A percentile compares a stretch with the other conserved stretches of the same genome.
Conservation (phyloP, 2,888 invertebrate genomes). For the Campaea margaritaria region DNA sequence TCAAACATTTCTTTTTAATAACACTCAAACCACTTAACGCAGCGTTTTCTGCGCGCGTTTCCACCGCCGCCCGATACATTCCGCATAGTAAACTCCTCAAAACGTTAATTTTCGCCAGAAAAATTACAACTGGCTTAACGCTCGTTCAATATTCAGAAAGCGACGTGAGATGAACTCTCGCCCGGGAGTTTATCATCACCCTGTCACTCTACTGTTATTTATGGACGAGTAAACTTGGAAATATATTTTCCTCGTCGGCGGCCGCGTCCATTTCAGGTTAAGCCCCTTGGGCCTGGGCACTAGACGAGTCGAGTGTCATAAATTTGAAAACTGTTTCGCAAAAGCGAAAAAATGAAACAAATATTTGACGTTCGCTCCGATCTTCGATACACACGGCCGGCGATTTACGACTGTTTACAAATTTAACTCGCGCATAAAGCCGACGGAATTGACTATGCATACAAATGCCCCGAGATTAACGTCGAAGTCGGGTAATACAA, state of each 20-base stretch:
- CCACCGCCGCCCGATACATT: too few relatives aligned
- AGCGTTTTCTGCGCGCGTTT: too few relatives aligned
- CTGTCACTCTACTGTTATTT: slow-evolving; percentile 84
- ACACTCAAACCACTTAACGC: too few relatives aligned
- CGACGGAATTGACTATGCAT: slow-evolving; percentile 43
- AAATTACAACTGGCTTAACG: slow-evolving; percentile 63
- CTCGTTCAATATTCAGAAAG: slow-evolving; percentile 78
- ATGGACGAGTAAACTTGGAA: slow-evolving; percentile 84
- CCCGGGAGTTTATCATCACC: slow-evolving; percentile 81
- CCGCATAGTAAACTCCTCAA: slow-evolving; percentile 9
- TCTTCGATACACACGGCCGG: slow-evolving; percentile 59
- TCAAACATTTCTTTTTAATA: too few relatives aligned
- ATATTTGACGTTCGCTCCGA: slow-evolving; percentile 72
- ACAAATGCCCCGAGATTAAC: slow-evolving; percentile 27
- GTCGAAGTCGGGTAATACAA: slow-evolving; percentile 12
- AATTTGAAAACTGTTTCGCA: slow-evolving; percentile 82
- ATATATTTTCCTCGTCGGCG: slow-evolving; percentile 82
- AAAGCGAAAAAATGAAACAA: slow-evolving; percentile 78
- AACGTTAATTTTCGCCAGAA: slow-evolving; percentile 46
- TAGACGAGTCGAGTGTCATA: slow-evolving; percentile 84
- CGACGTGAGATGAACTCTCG: slow-evolving; percentile 78
- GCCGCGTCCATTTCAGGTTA: slow-evolving; percentile 83
- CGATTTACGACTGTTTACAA: slow-evolving; percentile 59
- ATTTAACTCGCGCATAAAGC: slow-evolving; percentile 52
- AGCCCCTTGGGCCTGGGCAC: slow-evolving; percentile 80